Conservation (phyloP, 2,797 vertebrate genomes). For the Tapirus indicus region DNA sequence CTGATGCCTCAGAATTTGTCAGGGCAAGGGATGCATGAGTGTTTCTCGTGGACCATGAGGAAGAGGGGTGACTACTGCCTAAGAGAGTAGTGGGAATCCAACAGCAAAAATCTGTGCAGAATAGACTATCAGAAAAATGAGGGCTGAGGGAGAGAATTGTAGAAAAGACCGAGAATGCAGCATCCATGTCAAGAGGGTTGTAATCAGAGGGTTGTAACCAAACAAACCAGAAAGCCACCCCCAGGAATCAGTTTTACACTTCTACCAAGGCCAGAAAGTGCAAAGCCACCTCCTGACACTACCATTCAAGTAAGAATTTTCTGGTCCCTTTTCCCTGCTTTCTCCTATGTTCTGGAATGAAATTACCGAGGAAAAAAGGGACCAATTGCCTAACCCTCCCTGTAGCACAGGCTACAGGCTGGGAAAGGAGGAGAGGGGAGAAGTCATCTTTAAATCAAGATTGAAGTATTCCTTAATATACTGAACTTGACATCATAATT, state of each 20-base stretch:
- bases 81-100: not conserved
- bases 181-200: not conserved
- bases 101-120: not conserved
- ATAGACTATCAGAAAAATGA: not conserved
- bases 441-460: not conserved
- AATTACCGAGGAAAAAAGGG: rapidly evolving
- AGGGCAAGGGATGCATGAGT: too few species aligned
- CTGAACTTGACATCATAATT: not conserved
- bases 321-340: not conserved
- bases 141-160: not conserved
- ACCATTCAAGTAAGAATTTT: not conserved
- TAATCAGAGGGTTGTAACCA: not conserved
- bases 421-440: not conserved
- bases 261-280: not conserved
- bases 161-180: not conserved
- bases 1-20: not conserved
- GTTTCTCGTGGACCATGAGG: not conserved
- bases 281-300: not conserved
- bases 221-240: not conserved
- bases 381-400: not conserved
- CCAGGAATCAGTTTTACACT: not conserved
- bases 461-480: not conserved
- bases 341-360: not conserved
- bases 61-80: not conserved
- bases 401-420: not conserved